Evolutionary conservation across 2,888 invertebrate species (phyloP).

Genomic region (Odontothrips loti): DNA sequence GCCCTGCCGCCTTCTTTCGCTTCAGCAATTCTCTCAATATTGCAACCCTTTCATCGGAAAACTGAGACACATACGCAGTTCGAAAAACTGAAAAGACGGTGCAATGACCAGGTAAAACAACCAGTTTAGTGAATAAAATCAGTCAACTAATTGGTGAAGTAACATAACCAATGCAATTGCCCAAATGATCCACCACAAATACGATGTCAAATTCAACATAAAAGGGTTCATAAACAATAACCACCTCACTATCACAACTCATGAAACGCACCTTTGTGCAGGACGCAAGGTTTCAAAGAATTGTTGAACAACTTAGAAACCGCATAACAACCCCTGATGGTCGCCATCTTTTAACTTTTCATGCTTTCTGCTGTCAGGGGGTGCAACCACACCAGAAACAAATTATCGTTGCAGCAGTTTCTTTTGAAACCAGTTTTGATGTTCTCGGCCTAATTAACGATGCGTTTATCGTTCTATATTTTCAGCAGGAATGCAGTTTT

Average conservation of each 20-base stretch:
- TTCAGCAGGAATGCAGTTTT: no score
- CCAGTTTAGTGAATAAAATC: background rate
- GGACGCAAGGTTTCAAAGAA: background rate
- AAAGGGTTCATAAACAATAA: no score
- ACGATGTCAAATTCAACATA: no score
- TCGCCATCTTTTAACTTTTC: background rate
- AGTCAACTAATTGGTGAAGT: background rate
- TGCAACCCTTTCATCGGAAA: background rate
- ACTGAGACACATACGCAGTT: background rate
- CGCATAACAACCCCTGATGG: background rate
- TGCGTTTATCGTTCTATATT: no score
- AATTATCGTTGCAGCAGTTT: background rate
- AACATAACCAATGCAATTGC: background rate
- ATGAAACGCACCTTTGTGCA: no score
- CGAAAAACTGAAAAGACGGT: background rate
- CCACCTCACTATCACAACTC: no score
- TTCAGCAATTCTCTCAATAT: background rate
- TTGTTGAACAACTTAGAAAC: background rate
- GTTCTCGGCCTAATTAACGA: no score
- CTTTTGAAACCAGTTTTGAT: no score
- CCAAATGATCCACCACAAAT: no score
- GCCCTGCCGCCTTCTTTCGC: conserved; percentile 45
- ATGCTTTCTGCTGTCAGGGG: background rate
- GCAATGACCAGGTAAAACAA: no score
- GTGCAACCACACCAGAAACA: background rate